Evolutionary conservation across 2,888 invertebrate genomes (phyloP), one percentile per base, ranked within the genome.

Genomic region (Salpingus planirostris): DNA sequence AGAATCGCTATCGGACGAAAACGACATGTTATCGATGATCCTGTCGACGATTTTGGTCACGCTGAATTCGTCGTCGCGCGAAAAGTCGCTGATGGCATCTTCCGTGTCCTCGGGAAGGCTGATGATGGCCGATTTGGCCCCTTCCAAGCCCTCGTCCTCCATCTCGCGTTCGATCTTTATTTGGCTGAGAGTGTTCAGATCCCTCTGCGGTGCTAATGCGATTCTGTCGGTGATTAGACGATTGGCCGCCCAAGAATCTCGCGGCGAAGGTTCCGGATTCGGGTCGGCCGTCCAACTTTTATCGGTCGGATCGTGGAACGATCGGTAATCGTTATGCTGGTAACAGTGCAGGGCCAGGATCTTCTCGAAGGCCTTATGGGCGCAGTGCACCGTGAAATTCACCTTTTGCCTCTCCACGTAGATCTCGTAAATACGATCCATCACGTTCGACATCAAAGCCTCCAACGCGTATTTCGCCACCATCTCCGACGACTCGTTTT

Each of bases 301-400:
- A 6, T 3, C 2, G 12, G 5, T 25, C 5, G 30, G 26, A 8
- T 13, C 18, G n/a, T n/a, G n/a, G n/a, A n/a, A n/a, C n/a, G n/a
- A n/a, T n/a, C n/a, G n/a, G n/a, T 27, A 30, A 8, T 27, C 27
- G 10, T 27, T 33, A 18, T 38, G 38, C 21, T 27, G 30, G 21
- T 38, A 38, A 11, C 27, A 33, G 12, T 33, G 22, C 11, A 38
- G 15, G 11, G 21, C 13, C 7, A 38, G 10, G 2, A 21, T 13
- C 15, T 31, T 38, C 5, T 13, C 11, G 7, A 38, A 21, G 2
- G 33, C 33, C 29, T 38, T 24, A 3, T 33, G 38, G 12, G 33
- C 30, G 15, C 38, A 38, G 27, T 38, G 33, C 2, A 33, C 30
- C 11, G 28, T 28, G 15, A 38, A 34, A 23, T 31, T 33, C n/a